A percentile compares a stretch with the other conserved stretches of the same genome.
Conservation (phyloP, 2,888 invertebrate genomes). For the Dorcus hopei region DNA sequence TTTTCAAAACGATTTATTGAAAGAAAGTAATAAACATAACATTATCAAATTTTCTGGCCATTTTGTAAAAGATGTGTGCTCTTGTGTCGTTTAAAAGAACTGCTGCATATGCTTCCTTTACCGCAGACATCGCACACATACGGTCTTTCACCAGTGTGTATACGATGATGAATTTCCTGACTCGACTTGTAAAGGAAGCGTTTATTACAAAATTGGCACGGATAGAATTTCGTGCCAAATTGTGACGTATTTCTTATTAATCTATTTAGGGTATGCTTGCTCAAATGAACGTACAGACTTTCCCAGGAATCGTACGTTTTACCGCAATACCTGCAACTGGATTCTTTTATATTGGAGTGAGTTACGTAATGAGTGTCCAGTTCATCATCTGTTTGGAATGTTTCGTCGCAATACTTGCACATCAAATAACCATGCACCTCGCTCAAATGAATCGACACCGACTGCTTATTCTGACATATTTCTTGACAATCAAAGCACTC, state of each 20-base stretch:
- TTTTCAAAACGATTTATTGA: slow-evolving; percentile 29
- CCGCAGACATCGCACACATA: slow-evolving; percentile 17
- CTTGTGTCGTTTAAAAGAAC: slow-evolving; percentile 13
- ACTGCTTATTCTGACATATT: slow-evolving; percentile 11
- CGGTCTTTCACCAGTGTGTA: slow-evolving; percentile 14
- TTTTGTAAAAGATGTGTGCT: slow-evolving; percentile 1
- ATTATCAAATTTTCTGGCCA: no score
- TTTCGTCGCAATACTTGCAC: slow-evolving; percentile 13
- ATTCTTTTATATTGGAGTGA: background rate
- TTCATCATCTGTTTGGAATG: slow-evolving; percentile 3
- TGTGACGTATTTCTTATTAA: no score
- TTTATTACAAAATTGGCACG: slow-evolving; percentile 15
- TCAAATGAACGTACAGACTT: slow-evolving; percentile 2
- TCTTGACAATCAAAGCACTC: slow-evolving; percentile 7
- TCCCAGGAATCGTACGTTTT: slow-evolving; percentile 1
- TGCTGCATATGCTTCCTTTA: slow-evolving; percentile 10
- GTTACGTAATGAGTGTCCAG: background rate
- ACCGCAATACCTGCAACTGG: slow-evolving; percentile 13
- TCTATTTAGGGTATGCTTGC: slow-evolving; percentile 10
- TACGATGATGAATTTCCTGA: slow-evolving; percentile 17
- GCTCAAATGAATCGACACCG: slow-evolving; percentile 4
- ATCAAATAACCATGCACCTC: slow-evolving; percentile 4
- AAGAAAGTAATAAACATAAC: slow-evolving; percentile 12
- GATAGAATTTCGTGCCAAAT: background rate
- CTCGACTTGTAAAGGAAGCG: slow-evolving; percentile 14